Conservation (phyloP, 2,888 invertebrate species). For the Gasteruption jaculator region DNA sequence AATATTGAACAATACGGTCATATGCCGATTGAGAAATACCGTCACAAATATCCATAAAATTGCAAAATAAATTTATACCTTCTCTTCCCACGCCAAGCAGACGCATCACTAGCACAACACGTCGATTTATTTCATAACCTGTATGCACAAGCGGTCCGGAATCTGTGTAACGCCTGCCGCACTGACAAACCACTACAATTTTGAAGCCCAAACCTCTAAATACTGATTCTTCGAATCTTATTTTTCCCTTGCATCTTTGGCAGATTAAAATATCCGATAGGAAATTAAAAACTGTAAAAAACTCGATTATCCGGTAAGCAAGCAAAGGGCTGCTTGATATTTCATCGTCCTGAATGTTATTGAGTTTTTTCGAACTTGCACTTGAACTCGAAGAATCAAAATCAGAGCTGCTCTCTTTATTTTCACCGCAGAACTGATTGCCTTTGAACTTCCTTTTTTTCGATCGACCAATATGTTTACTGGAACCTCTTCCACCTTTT, state of each 20-base stretch:
- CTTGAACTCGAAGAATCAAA: too few species aligned
- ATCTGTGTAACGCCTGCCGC: slow-evolving; percentile 21
- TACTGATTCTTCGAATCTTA: slow-evolving; percentile 23
- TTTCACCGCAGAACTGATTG: too few species aligned
- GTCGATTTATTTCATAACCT: slow-evolving; percentile 26
- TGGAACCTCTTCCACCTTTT: too few species aligned
- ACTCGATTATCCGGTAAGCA: slow-evolving; percentile 16
- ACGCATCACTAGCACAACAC: slow-evolving; percentile 27
- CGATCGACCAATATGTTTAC: too few species aligned
- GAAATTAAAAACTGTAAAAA: slow-evolving; percentile 17
- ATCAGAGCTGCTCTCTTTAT: too few species aligned
- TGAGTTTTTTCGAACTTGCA: slow-evolving; percentile 18
- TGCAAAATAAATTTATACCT: slow-evolving; percentile 27
- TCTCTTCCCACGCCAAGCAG: slow-evolving; percentile 25
- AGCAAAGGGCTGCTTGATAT: slow-evolving; percentile 13
- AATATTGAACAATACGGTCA: slow-evolving; percentile 13
- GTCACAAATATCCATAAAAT: slow-evolving; percentile 22
- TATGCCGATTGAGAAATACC: slow-evolving; percentile 18
- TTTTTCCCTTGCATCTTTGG: slow-evolving; percentile 16
- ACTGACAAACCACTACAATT: slow-evolving; percentile 21
- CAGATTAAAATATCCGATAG: slow-evolving; percentile 19
- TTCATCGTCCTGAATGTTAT: slow-evolving; percentile 12
- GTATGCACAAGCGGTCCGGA: slow-evolving; percentile 22
- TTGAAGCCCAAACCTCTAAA: slow-evolving; percentile 28
- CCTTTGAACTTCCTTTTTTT: too few species aligned